A percentile compares a stretch with the other conserved stretches of the same genome.
These are phyloP conservation scores for Sepiola atlantica DNA, from an alignment of 2,888 invertebrate genomes.

Conservation along the genomic window DNA sequence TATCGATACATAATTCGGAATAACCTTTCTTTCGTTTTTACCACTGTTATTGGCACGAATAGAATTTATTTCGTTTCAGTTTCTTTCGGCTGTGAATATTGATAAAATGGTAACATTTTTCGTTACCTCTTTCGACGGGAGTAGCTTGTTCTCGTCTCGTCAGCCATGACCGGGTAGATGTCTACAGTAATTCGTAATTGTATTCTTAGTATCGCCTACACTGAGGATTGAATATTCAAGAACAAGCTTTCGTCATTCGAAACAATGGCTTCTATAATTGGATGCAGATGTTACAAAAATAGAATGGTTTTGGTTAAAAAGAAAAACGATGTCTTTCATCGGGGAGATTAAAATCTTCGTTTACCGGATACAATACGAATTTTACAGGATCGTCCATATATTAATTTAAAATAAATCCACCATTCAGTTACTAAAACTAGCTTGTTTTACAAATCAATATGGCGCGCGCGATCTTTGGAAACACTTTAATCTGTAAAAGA, in stretches of 20 bases:
- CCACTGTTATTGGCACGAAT: too few relatives aligned
- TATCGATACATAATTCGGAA: too few relatives aligned
- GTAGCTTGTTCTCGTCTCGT: too few relatives aligned
- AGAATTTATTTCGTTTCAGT: too few relatives aligned
- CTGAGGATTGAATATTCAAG: too few relatives aligned
- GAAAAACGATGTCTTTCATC: not conserved
- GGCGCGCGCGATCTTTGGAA: not conserved
- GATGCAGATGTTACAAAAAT: not conserved
- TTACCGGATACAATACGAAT: not conserved
- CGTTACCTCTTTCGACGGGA: too few relatives aligned
- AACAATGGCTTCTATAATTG: not conserved
- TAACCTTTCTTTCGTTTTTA: too few relatives aligned
- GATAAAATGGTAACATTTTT: too few relatives aligned
- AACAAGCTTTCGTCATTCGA: not conserved
- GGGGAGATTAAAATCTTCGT: not conserved
- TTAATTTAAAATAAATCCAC: not conserved
- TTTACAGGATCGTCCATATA: not conserved
- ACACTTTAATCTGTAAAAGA: not conserved
- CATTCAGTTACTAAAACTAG: not conserved
- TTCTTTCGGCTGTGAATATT: too few relatives aligned
- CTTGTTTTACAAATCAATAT: not conserved
- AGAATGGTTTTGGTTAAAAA: not conserved
- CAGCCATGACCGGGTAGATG: too few relatives aligned
- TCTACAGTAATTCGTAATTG: too few relatives aligned
- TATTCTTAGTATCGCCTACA: too few relatives aligned